Conservation (phyloP, 2,113 vertebrate genomes). For the Smithornis capensis region DNA sequence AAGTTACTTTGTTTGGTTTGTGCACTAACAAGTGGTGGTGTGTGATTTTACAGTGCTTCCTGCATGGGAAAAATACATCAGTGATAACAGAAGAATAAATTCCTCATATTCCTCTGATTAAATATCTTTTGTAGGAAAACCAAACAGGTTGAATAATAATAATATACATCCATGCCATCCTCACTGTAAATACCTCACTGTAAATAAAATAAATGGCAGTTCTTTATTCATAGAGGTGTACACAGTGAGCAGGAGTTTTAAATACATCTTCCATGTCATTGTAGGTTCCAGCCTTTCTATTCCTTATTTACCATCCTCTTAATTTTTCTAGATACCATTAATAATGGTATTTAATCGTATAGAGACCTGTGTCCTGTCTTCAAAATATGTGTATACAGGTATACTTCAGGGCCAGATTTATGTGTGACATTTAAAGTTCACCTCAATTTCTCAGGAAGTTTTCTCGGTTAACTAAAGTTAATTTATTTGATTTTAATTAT, state of each 20-base stretch:
- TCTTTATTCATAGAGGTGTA: not conserved
- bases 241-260: not conserved
- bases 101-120: not conserved
- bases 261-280: not conserved
- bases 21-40: not conserved
- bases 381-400: fast-evolving
- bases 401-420: not conserved
- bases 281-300: not conserved
- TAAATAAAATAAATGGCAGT: not conserved
- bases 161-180: not conserved
- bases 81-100: not conserved
- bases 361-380: not conserved
- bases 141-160: not conserved
- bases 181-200: not conserved
- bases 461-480: not conserved
- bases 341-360: not conserved
- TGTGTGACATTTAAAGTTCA: not conserved
- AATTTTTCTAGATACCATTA: not conserved
- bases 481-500: not conserved
- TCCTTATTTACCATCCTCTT: not conserved
- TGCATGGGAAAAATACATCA: not conserved
- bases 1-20: not conserved
- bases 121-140: not conserved
- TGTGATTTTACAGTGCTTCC: not conserved
- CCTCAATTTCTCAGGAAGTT: not conserved